Evolutionary conservation across 2,797 vertebrate species (phyloP).

Genomic region (Phalloptychus januarius): DNA sequence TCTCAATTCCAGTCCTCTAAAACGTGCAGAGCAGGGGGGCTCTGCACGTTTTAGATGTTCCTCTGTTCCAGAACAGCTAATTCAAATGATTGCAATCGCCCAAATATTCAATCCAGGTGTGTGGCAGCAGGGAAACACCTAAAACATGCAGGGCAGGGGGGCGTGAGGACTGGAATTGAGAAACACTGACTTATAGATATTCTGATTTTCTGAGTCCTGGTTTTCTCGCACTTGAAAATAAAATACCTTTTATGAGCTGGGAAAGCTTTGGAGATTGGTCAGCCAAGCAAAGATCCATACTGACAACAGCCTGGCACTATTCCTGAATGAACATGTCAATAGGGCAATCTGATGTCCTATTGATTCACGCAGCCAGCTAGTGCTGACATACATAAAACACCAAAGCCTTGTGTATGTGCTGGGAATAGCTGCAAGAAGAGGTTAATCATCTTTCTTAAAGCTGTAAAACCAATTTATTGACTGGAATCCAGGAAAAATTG

Average conservation of each 20-base stretch:
- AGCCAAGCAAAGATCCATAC: background rate
- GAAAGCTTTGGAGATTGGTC: constrained; percentile 11
- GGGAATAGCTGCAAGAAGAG: background rate
- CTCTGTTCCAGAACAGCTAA: too few species aligned
- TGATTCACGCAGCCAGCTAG: constrained; percentile 30
- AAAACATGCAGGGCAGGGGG: too few species aligned
- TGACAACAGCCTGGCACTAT: constrained; percentile 16
- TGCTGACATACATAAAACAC: constrained; percentile 48
- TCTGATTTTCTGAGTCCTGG: background rate
- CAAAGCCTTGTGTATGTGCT: constrained; percentile 8
- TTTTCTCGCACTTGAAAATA: background rate
- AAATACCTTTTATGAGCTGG: constrained; percentile 1
- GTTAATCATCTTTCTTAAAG: constrained; percentile 1
- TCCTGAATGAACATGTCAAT: constrained; percentile 36
- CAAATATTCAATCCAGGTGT: too few species aligned
- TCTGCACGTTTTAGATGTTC: too few species aligned
- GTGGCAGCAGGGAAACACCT: too few species aligned
- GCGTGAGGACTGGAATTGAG: too few species aligned
- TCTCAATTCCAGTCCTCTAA: too few species aligned
- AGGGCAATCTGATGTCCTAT: constrained; percentile 43
- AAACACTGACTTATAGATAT: too few species aligned
- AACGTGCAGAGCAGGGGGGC: too few species aligned
- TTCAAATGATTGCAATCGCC: too few species aligned
- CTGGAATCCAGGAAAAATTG: constrained; percentile 21
- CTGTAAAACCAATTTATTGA: constrained; percentile 42